Evolutionary conservation across 2,797 vertebrate genomes (phyloP).

Genomic region (Naso thynnoides): DNA sequence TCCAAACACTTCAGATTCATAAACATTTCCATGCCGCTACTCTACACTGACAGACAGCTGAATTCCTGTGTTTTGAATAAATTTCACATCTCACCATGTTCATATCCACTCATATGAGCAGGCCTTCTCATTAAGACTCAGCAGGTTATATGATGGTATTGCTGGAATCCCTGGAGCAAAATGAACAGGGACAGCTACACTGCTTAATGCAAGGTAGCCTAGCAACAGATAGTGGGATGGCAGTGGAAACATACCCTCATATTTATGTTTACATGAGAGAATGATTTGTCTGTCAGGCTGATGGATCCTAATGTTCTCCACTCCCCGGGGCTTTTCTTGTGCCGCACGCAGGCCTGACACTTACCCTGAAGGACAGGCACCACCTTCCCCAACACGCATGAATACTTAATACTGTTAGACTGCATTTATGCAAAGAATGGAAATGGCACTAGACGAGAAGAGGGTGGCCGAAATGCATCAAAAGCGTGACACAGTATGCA

Average conservation of each 20-base stretch:
- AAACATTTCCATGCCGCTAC: slow-evolving; percentile 68
- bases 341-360: slow-evolving; percentile 81
- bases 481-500: slow-evolving; percentile 74
- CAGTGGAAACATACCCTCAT: slow-evolving; percentile 88
- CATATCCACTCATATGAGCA: slow-evolving; percentile 82
- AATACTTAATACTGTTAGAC: slow-evolving; percentile 86
- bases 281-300: slow-evolving; percentile 90
- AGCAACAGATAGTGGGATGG: slow-evolving; percentile 89
- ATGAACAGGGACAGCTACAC: slow-evolving; percentile 89
- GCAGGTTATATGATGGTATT: slow-evolving; percentile 87
- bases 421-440: slow-evolving; percentile 84
- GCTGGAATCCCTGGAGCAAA: slow-evolving; percentile 87
- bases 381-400: slow-evolving; percentile 83
- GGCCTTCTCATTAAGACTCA: slow-evolving; percentile 85
- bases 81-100: slow-evolving; percentile 80
- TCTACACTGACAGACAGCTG: slow-evolving; percentile 75
- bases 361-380: slow-evolving; percentile 85
- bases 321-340: slow-evolving; percentile 82
- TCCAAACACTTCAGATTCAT: slow-evolving; percentile 79
- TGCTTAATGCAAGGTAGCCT: slow-evolving; percentile 90
- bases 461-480: slow-evolving; percentile 76
- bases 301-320: slow-evolving; percentile 87
- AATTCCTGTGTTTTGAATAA: slow-evolving; percentile 80
- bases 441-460: slow-evolving; percentile 72
- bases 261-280: slow-evolving; percentile 92